phyloP scores from a whole-genome alignment of 92 coral and sea anemone species.

The Anthopleura xanthogrammica region DNA sequence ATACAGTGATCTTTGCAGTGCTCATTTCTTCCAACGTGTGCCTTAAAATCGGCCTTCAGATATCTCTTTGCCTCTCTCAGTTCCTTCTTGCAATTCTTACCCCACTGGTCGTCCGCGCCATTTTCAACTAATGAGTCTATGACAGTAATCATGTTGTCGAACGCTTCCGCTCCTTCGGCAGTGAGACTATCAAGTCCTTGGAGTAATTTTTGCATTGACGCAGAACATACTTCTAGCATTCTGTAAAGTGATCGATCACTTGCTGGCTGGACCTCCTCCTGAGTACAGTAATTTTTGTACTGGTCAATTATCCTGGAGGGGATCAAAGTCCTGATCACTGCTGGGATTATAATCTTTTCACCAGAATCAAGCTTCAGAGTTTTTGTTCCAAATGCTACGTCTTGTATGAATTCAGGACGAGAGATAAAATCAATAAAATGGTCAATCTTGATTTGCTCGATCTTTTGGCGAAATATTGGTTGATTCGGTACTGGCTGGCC shows the following conservation, averaged over 20 bases:
- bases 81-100: not conserved
- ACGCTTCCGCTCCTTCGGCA: not conserved
- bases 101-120: slow-evolving; percentile 11
- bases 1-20: slow-evolving; percentile 38
- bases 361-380: not conserved
- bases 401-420: slow-evolving; percentile 41
- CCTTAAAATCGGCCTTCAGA: slow-evolving; percentile 39
- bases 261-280: slow-evolving; percentile 24
- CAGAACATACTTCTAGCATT: slow-evolving; percentile 48
- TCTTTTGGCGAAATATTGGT: slow-evolving; percentile 14
- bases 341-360: slow-evolving; percentile 31
- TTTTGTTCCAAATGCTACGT: slow-evolving; percentile 47
- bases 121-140: not conserved
- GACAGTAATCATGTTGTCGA: slow-evolving; percentile 11
- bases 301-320: not conserved
- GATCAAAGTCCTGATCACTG: slow-evolving; percentile 25
- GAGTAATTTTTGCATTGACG: slow-evolving; percentile 11
- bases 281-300: not conserved
- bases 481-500: slow-evolving; percentile 7
- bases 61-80: slow-evolving; percentile 29
- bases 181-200: too few species aligned
- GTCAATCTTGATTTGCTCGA: slow-evolving; percentile 21
- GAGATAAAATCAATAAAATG: slow-evolving; percentile 39
- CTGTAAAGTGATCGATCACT: slow-evolving; percentile 31
- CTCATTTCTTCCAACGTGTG: slow-evolving; percentile 39